A percentile compares a stretch with the other conserved stretches of the same genome.
phyloP scores from a whole-genome alignment of 2,113 vertebrate genomes.

The Platysteira castanea region DNA sequence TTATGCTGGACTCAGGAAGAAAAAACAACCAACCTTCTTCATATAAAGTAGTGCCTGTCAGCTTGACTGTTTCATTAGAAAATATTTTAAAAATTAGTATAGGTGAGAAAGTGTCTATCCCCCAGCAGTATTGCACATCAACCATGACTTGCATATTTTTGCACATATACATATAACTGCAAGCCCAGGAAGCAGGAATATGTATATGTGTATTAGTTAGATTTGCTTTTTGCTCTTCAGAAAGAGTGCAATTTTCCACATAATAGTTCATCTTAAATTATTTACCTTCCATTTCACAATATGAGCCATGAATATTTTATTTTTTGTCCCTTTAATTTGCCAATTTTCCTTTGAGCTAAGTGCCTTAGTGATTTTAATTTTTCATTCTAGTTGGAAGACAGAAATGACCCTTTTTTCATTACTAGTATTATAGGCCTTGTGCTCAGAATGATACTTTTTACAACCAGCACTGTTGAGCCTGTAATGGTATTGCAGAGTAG shows the following conservation, averaged over 20 bases:
- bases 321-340: conserved; percentile 76
- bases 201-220: not conserved
- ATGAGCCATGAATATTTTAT: conserved; percentile 70
- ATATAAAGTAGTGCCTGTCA: not conserved
- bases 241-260: conserved; percentile 45
- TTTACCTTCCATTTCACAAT: conserved; percentile 74
- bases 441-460: conserved; percentile 67
- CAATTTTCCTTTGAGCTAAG: conserved; percentile 74
- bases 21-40: not conserved
- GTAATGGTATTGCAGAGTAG: conserved; percentile 71
- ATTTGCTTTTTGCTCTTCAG: conserved; percentile 42
- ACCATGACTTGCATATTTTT: not conserved
- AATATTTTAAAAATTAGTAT: not conserved
- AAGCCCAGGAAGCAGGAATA: not conserved
- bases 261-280: conserved; percentile 71
- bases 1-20: not conserved
- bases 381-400: conserved; percentile 68
- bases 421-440: conserved; percentile 55
- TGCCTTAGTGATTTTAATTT: conserved; percentile 75
- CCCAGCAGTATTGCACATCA: not conserved
- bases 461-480: conserved; percentile 52
- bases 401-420: conserved; percentile 68
- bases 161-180: not conserved
- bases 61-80: not conserved
- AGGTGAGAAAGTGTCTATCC: not conserved